Percentiles rank a stretch among this genome's conserved stretches.
These are phyloP conservation scores for Phortica variegata DNA, from an alignment of 1,140 invertebrate species.

Conservation along the genomic window DNA sequence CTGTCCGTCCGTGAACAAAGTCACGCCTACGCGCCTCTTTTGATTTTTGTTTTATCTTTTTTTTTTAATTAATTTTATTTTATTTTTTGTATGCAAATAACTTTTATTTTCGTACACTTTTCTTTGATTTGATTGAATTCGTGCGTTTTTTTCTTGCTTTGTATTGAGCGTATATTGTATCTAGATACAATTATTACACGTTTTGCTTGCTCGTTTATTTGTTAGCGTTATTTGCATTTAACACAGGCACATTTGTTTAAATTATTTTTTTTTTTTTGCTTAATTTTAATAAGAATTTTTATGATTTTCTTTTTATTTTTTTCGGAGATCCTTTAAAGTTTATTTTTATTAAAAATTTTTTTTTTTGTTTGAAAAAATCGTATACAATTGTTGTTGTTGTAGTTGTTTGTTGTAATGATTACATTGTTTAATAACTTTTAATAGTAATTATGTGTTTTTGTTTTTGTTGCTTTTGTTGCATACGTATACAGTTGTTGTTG, in stretches of 20 bases:
- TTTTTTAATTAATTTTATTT: constrained; percentile 1
- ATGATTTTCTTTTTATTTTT: constrained; percentile 18
- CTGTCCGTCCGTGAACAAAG: not conserved
- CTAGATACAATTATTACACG: too few relatives aligned
- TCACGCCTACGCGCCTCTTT: not conserved
- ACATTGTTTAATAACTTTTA: constrained; percentile 1
- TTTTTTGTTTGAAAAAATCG: not conserved
- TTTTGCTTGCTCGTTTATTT: constrained; percentile 19
- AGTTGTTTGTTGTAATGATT: constrained; percentile 28
- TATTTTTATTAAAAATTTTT: constrained; percentile 2
- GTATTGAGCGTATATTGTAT: constrained; percentile 15
- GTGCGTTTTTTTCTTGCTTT: not conserved
- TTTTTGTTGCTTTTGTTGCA: constrained; percentile 15
- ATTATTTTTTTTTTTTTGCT: constrained; percentile 16
- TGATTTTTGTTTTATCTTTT: constrained; percentile 6
- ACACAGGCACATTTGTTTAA: constrained; percentile 55
- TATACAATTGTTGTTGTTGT: constrained; percentile 27
- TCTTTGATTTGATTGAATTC: constrained; percentile 3
- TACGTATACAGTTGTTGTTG: constrained; percentile 22
- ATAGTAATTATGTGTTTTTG: constrained; percentile 22
- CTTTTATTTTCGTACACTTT: constrained; percentile 18
- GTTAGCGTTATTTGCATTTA: constrained; percentile 27
- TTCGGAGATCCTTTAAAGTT: constrained; percentile 18
- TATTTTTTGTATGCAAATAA: constrained; percentile 28
- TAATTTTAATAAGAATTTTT: constrained; percentile 6